Base-by-base conservation (phyloP, 2,113 vertebrate species). In the Euleptes europaea region DNA sequence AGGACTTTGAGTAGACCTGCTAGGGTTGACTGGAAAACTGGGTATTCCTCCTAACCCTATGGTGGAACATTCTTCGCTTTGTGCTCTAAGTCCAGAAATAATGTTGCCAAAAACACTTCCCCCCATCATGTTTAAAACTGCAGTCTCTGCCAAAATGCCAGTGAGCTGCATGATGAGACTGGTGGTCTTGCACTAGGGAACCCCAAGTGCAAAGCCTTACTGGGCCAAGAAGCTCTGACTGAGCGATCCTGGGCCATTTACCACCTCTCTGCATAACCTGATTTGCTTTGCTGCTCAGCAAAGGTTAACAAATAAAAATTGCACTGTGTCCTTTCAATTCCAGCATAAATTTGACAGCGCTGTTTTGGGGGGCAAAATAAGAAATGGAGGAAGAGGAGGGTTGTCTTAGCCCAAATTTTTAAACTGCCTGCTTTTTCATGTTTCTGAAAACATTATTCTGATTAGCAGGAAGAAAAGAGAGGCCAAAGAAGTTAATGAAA, bases 401-500 rank as follows among this genome's bases (percentile, higher is more conserved):
- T 0, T 28, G 60, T 63, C 60, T 63, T 13, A 33, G 28, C 73
- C 38, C 70, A 28, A 28, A 35, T 28, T 42, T 83, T 75, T 70
- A 70, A 33, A 38, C 17, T 70, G n/a, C 23, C 15, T 57, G 23
- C 63, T 63, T 79, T 10, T 79, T 38, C 57, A 12, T 63, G 17
- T n/a, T 28, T 8, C 13, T 44, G 31, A 33, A 54, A n/a, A 35
- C 15, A 13, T 77, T 77, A 81, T 91, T 94, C 26, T 74, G 13
- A 44, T 94, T 90, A 91, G 90, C 86, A 96, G 96, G 95, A 31
- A 96, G 95, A 93, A 97, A 95, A 83, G 96, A 98, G 88, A 99
- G 98, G 86, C 92, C 95, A 88, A 98, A 98, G 93, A 98, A 97
- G 88, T 91, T 92, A 78, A 95, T 92, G 79, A 98, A 96, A 94